Base-by-base conservation (phyloP, 2,113 vertebrate genomes). In the Thymallus thymallus region DNA sequence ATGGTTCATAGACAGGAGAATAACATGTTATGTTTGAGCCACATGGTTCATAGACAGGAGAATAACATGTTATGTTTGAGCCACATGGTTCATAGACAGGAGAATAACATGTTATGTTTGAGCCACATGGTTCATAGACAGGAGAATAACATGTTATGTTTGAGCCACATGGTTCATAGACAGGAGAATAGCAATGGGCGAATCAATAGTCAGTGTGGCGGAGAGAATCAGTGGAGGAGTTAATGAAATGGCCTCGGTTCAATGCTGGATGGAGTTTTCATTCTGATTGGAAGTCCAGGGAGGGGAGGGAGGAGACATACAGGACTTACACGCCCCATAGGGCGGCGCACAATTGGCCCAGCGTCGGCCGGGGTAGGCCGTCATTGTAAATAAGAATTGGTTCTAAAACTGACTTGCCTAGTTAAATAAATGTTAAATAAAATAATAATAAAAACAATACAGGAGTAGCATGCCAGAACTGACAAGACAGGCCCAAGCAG, bases 181-280 rank as follows among this genome's bases (percentile, higher is more conserved):
- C 30, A 20, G 18, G 46, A 26, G 46, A 23, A 45, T 60, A 26
- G 26, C 41, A 41, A 46, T 18, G 29, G 7, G 45, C n/a, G n/a
- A 32, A n/a, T 68, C 73, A 61, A 68, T 61, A 55, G 14, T 68
- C 13, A 61, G 30, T n/a, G 29, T 41, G 23, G 29, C 12, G 14
- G 14, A 18, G n/a, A 1, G 72, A 24, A 60, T 76, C 75, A 41
- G 66, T 76, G 60, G 10, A 7, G 30, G 26, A 46, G 60, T 65
- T 66, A 71, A 76, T 71, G 26, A 76, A 65, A 55, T 55, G 68
- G 23, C 24, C 16, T 22, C 56, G 68, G 68, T 4, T 69, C 46
- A 69, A 69, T 41, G 35, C 9, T 41, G 35, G 35, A 69, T 61
- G 48, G n/a, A 55, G 35, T 41, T 2, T 41, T 41, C 2, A 9